Conservation (phyloP, 2,797 vertebrate genomes). For the Synaphobranchus kaupii region DNA sequence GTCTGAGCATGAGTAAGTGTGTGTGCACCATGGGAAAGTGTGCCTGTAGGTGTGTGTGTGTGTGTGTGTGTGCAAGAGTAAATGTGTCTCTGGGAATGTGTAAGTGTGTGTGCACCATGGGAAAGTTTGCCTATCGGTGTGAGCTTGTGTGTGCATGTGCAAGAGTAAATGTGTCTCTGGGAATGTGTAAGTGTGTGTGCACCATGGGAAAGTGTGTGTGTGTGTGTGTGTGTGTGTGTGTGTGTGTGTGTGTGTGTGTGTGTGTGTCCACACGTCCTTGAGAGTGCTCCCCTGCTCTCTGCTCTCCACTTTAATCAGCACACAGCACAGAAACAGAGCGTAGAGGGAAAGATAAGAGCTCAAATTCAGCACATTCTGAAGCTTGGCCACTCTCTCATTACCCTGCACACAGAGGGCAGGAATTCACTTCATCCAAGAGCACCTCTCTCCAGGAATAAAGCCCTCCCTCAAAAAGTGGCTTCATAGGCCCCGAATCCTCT, state of each 20-base stretch:
- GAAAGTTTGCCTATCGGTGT: neutral
- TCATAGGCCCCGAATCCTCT: neutral
- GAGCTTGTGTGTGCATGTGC: neutral
- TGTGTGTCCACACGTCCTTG: constrained; percentile 9
- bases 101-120: neutral
- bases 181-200: neutral
- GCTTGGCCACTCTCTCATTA: constrained; percentile 9
- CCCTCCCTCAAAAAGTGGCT: neutral
- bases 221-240: no score
- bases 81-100: neutral
- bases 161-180: neutral
- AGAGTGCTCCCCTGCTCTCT: neutral
- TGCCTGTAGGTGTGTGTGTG: neutral
- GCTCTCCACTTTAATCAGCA: constrained; percentile 26
- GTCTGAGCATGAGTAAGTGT: neutral
- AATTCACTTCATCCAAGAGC: neutral
- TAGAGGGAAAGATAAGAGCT: constrained; percentile 6
- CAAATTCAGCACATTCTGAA: constrained; percentile 24
- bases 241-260: neutral
- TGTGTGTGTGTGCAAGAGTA: neutral
- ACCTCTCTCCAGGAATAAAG: constrained; percentile 6
- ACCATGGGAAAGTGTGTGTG: neutral
- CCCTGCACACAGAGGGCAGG: neutral
- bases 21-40: neutral
- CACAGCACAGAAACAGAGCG: constrained; percentile 1